These are phyloP conservation scores for Sinocyclocheilus anshuiensis DNA, from an alignment of 2,113 vertebrate species.

Conservation along the genomic window DNA sequence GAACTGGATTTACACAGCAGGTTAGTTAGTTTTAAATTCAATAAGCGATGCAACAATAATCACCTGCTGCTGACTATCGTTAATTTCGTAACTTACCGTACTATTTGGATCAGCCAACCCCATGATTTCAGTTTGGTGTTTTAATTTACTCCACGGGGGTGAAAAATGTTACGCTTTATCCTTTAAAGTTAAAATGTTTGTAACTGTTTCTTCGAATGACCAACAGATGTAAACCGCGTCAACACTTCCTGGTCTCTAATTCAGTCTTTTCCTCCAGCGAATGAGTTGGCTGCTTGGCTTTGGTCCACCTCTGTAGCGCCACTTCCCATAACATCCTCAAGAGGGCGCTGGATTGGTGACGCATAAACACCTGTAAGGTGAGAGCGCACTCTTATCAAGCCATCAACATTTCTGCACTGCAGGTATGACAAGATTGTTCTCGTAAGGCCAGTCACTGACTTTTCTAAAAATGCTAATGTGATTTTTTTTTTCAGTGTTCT, in stretches of 20 bases:
- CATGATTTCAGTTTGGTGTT: slow-evolving; percentile 36
- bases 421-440: not conserved
- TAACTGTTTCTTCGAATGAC: not conserved
- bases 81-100: slow-evolving; percentile 28
- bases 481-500: too few relatives aligned
- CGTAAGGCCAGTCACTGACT: too few relatives aligned
- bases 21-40: not conserved
- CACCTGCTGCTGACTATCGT: not conserved
- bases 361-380: not conserved
- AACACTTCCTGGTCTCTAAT: slow-evolving; percentile 39
- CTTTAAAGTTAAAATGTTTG: slow-evolving; percentile 1
- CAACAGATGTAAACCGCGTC: not conserved
- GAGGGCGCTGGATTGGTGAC: not conserved
- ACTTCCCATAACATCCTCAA: not conserved
- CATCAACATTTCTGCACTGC: not conserved
- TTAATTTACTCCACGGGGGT: not conserved
- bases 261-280: not conserved
- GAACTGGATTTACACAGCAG: not conserved
- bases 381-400: not conserved
- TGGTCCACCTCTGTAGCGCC: not conserved
- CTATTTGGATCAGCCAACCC: slow-evolving; percentile 50
- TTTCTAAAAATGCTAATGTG: not conserved
- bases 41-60: not conserved
- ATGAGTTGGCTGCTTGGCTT: not conserved
- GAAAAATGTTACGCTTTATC: slow-evolving; percentile 1